Evolutionary conservation across 1,140 invertebrate species (phyloP), one percentile per base, ranked within the genome.

Genomic region (Pseudomyrmex sp.): DNA sequence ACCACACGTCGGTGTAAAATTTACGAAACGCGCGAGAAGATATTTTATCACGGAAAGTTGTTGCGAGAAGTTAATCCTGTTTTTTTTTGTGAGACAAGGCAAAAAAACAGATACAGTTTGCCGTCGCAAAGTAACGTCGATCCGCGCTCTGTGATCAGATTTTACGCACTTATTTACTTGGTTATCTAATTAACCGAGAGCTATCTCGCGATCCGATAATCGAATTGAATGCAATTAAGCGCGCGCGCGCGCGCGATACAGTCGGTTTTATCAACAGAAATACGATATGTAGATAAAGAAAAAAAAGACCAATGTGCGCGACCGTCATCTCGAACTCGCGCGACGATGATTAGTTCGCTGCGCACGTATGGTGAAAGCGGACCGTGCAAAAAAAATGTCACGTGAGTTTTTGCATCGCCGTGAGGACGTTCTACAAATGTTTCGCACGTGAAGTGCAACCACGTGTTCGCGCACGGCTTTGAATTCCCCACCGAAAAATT

Each of bases 121-220:
- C 46, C 13, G 2, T 44, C 20, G 48, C 61, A 59, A 70, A 35
- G 54, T 48, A 23, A 70, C 70, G 70, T 79, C 52, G 52, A 58
- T 70, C 52, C 13, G 56, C 35, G 35, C 56, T 3, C 0, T 3
- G 72, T 0, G 13, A 74, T 48, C 54, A 58, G 13, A 20, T 15
- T 46, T 23, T 75, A 62, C 58, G 46, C 48, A 26, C n/a, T 77
- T 77, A 68, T 77, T 68, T 56, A 44, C 65, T 13, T 44, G 48
- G 35, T 59, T 75, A 76, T 79, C 52, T 79, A 79, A 79, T 79
- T 79, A 79, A 59, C 52, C 18, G 50, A 69, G 13, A 58, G 13
- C 44, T 12, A 44, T 70, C 50, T 46, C 35, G 54, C 15, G 65
- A n/a, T 46, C 15, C 23, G 44, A 58, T 79, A 79, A 79, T 70